Evolutionary conservation across 2,888 invertebrate genomes (phyloP), one percentile per base, ranked within the genome.

Genomic region (Alcis repandata): DNA sequence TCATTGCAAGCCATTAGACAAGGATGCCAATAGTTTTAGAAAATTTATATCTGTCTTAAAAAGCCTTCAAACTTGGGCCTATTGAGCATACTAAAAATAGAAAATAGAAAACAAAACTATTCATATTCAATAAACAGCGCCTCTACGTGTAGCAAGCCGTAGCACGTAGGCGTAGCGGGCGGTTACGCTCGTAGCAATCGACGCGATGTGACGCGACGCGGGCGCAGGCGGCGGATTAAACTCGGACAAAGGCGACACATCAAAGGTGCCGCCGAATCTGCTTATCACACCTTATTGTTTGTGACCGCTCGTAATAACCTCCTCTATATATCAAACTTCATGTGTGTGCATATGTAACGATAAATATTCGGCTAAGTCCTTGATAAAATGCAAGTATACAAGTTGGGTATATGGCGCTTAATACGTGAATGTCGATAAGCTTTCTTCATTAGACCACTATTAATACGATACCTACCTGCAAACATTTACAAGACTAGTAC

Each of bases 281-380:
- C 90, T 91, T 92, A 92, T 92, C 92, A 81, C 84, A 78, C 85
- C 83, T 86, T 86, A 91, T 90, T 91, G 91, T 91, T 88, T 83
- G 88, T 81, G 86, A 82, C 87, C 87, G 86, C 83, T 78, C 77
- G 79, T 81, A 80, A 87, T 89, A 89, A 86, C 85, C 80, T 88
- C 87, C 85, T 80, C 86, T 86, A 89, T 88, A 90, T 89, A 89
- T 91, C 88, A 89, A 76, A 68, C 74, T 79, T 85, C 51, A 61
- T 41, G 46, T 86, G 86, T 75, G 77, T 78, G 73, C 78, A 77
- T 75, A 77, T 77, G 76, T 78, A 75, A 76, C 65, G 82, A 85
- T 83, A 83, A 83, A 77, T 61, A 70, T 69, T 72, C 15, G 33
- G 49, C 57, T 59, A 53, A 66, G 58, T 68, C 69, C 71, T 70